These are phyloP conservation scores for Prorops nasuta DNA, from an alignment of 1,140 invertebrate genomes.

Conservation along the genomic window DNA sequence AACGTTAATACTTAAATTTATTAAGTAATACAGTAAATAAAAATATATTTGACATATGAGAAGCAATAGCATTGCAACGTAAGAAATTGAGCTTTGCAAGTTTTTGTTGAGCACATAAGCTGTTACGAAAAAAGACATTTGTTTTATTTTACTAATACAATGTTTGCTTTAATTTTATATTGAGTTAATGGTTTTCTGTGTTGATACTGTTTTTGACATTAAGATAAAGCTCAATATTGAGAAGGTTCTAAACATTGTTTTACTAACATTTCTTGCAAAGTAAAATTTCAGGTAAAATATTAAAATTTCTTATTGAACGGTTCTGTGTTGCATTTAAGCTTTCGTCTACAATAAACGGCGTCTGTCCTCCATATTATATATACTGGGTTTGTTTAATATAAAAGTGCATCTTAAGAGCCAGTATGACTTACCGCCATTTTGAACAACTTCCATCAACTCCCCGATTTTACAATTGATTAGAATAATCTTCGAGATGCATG, in stretches of 20 bases:
- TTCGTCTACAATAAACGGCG: slow-evolving; percentile 28
- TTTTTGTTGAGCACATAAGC: too few relatives aligned
- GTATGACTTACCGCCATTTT: slow-evolving; percentile 56
- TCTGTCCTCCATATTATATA: slow-evolving; percentile 36
- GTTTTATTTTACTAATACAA: too few relatives aligned
- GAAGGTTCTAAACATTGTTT: too few relatives aligned
- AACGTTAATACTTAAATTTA: background rate
- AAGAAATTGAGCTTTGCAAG: background rate
- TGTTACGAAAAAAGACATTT: too few relatives aligned
- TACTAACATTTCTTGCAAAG: too few relatives aligned
- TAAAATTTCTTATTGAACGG: slow-evolving; percentile 13
- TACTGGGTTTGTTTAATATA: slow-evolving; percentile 27
- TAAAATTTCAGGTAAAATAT: too few relatives aligned
- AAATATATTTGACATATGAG: slow-evolving; percentile 12
- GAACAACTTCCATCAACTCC: slow-evolving; percentile 57
- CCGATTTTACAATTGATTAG: slow-evolving; percentile 29
- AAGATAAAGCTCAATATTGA: too few relatives aligned
- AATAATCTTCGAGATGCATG: slow-evolving; percentile 2
- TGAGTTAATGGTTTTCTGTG: too few relatives aligned
- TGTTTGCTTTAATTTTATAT: too few relatives aligned
- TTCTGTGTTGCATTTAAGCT: slow-evolving; percentile 22
- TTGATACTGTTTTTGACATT: too few relatives aligned
- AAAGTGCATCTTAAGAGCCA: slow-evolving; percentile 29
- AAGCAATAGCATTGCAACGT: slow-evolving; percentile 28
- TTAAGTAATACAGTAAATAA: too few relatives aligned